Base-by-base conservation (phyloP, 2,888 invertebrate species). In the Microchrysa polita region DNA sequence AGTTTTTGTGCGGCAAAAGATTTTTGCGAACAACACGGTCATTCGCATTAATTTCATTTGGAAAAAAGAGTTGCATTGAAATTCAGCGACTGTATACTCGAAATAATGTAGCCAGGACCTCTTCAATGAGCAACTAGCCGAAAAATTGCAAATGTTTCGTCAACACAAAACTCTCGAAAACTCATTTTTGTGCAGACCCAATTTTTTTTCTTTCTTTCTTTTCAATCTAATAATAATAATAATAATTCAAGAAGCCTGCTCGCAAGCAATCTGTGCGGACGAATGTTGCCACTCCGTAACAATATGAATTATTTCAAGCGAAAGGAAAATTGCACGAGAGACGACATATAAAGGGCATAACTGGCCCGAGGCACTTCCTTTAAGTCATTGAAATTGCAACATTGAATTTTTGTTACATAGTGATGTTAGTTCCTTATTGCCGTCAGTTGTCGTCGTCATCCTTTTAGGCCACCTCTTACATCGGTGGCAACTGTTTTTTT, bases 321-420 rank as follows among this genome's bases (percentile, higher is more conserved):
- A 2, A 48, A 48, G 2, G 16, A 48, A 48, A 48, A 48, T n/a
- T 48, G 27, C 27, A 48, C 48, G 48, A 69, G 42, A 57, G n/a
- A n/a, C n/a, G n/a, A n/a, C n/a, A 57, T 23, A 20, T 55, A 53
- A 34, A 27, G 53, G 67, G 27, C 57, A 69, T 55, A 57, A 16
- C 20, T 69, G 48, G 69, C 69, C 69, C 57, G 12, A 23, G 69
- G 69, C 69, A 69, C 55, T 69, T 69, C 69, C 69, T 67, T 69
- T 40, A 55, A 14, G 69, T 40, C 20, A n/a, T 60, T 20, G 12
- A 12, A n/a, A 40, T 57, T 69, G 55, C 69, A 42, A 69, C 20
- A 57, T 48, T 20, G 22, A 57, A 34, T 34, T 55, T 57, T 69
- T 55, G 53, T 57, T 69, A 34, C 61, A n/a, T n/a, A 63, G 40